Evolutionary conservation across 2,113 vertebrate species (phyloP), one percentile per base, ranked within the genome.

Genomic region (Reinhardtius hippoglossoides): DNA sequence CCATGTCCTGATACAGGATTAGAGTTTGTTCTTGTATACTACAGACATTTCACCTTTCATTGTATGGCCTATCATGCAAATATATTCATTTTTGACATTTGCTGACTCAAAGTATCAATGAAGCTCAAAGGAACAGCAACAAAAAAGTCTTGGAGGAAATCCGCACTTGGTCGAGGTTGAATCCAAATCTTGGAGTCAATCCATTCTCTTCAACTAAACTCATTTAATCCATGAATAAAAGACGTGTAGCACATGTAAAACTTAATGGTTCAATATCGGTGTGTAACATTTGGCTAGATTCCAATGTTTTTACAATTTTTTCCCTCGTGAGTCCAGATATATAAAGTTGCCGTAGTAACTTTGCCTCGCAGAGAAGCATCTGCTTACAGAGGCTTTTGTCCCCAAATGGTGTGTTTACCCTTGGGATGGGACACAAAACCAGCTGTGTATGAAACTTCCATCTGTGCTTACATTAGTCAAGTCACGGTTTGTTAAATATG

Each of bases 391-490:
- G 9, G 10, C 54, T 42, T 56, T 68, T 12, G 59, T 69, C 37
- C 69, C 64, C 77, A 88, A 88, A 87, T 68, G 79, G 57, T 83
- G 50, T 81, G 85, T 86, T 91, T 88, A 87, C 91, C 88, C 90
- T 87, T 85, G 91, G 90, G 91, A 92, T 58, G 55, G 85, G 78
- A 81, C 77, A 89, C 89, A 89, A 84, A 93, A 88, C 85, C 90
- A 92, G 88, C 85, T 87, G 85, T 78, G 88, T 91, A 83, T 91
- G 80, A 92, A 88, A 86, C 80, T 76, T 87, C 92, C 93, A 93
- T 94, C 92, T 94, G 93, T 90, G 87, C 87, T 91, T 91, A 88
- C 84, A 89, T 90, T 91, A 91, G 84, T 82, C 83, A 84, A 81
- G 89, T 89, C 89, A 91, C 27, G 84, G 72, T 91, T 88, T 91